Percentiles rank a stretch among this genome's conserved stretches.
Evolutionary conservation across 2,797 vertebrate genomes (phyloP).

Genomic region (Catamblyrhynchus diadema): DNA sequence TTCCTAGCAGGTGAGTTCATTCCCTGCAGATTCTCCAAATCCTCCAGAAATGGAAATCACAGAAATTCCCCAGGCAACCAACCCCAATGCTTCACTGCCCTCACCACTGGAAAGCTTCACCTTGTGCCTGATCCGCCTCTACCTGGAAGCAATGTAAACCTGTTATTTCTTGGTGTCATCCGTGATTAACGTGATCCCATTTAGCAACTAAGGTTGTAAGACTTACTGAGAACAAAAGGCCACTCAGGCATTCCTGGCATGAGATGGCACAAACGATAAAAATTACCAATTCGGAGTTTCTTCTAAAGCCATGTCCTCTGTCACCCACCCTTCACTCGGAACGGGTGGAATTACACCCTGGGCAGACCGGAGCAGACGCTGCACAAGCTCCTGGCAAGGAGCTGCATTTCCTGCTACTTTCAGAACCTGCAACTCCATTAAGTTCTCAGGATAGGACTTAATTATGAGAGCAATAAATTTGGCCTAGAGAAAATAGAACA

Average conservation of each 20-base stretch:
- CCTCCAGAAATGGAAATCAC: constrained; percentile 6
- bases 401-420: neutral
- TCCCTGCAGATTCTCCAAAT: neutral
- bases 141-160: constrained; percentile 14
- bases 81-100: neutral
- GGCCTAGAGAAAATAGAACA: constrained; percentile 45
- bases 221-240: neutral
- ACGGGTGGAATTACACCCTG: neutral
- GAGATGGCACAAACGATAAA: neutral
- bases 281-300: neutral
- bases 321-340: fast-evolving
- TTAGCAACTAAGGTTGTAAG: neutral
- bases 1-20: constrained; percentile 6
- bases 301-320: neutral
- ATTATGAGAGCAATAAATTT: constrained; percentile 50
- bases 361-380: neutral
- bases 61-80: neutral
- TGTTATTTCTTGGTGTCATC: constrained; percentile 22
- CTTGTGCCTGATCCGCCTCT: neutral
- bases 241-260: neutral
- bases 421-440: constrained; percentile 11
- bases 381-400: neutral
- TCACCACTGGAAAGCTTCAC: neutral
- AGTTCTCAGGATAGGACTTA: constrained; percentile 2
- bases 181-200: neutral